These are phyloP conservation scores for Mythimna impura DNA, from an alignment of 2,888 invertebrate genomes.

Conservation along the genomic window DNA sequence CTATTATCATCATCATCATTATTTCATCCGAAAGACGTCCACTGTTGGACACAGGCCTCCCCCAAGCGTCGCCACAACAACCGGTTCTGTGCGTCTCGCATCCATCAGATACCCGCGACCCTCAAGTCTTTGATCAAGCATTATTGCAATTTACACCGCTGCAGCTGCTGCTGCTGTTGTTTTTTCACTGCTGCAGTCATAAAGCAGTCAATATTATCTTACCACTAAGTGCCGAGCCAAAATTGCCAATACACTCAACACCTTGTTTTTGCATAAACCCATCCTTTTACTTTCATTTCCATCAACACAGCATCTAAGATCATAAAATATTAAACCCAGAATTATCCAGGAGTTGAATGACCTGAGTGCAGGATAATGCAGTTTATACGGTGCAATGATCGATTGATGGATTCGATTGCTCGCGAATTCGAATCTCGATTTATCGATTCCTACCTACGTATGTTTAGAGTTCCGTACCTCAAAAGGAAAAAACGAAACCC, in stretches of 20 bases:
- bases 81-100: too few species aligned
- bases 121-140: too few species aligned
- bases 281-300: conserved; percentile 18
- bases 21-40: too few species aligned
- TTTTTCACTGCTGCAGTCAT: too few species aligned
- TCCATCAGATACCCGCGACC: too few species aligned
- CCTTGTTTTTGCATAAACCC: neutral
- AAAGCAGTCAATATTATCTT: neutral
- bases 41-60: too few species aligned
- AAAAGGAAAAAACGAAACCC: too few species aligned
- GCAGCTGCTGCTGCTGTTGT: too few species aligned
- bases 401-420: conserved; percentile 48
- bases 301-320: conserved; percentile 26
- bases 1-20: too few species aligned
- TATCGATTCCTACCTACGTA: conserved; percentile 28
- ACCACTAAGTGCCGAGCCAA: conserved; percentile 2
- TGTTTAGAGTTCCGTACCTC: too few species aligned
- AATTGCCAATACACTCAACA: conserved; percentile 1
- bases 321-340: conserved; percentile 21
- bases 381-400: conserved; percentile 61
- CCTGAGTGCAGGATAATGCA: conserved; percentile 53
- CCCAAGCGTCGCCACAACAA: too few species aligned
- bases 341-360: conserved; percentile 61
- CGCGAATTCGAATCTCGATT: conserved; percentile 39
- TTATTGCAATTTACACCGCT: too few species aligned